Evolutionary conservation across 2,888 invertebrate genomes (phyloP).

Genomic region (Clostera curtula): DNA sequence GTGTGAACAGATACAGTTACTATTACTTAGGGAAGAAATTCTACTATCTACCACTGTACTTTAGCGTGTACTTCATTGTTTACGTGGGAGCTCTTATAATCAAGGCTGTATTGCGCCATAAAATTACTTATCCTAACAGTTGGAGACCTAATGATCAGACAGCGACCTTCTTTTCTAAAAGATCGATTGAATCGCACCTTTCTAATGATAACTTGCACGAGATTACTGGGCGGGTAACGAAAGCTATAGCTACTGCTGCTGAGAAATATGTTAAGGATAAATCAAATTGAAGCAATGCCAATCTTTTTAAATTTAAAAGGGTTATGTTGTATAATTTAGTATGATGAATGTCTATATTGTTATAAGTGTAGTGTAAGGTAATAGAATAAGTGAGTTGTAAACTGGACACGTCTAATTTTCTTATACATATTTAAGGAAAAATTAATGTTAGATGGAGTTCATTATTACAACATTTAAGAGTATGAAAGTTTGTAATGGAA

Average conservation of each 20-base stretch:
- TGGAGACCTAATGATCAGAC: slow-evolving; percentile 58
- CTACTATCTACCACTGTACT: slow-evolving; percentile 84
- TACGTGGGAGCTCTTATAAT: slow-evolving; percentile 82
- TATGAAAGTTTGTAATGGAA: not conserved
- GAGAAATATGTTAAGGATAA: slow-evolving; percentile 48
- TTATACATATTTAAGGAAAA: slow-evolving; percentile 4
- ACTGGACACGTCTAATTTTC: slow-evolving; percentile 60
- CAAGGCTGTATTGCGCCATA: slow-evolving; percentile 83
- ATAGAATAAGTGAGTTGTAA: slow-evolving; percentile 40
- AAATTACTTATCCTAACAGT: slow-evolving; percentile 78
- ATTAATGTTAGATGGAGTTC: slow-evolving; percentile 48
- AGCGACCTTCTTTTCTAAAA: slow-evolving; percentile 55
- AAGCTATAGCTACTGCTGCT: slow-evolving; percentile 55
- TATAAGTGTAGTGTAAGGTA: slow-evolving; percentile 3
- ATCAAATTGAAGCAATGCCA: too few species aligned
- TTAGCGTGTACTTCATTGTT: slow-evolving; percentile 81
- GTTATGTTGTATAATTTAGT: too few species aligned
- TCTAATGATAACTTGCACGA: slow-evolving; percentile 66
- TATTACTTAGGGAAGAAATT: slow-evolving; percentile 84
- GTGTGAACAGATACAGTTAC: slow-evolving; percentile 80
- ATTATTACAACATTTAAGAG: slow-evolving; percentile 49
- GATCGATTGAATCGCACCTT: slow-evolving; percentile 57
- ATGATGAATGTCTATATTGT: slow-evolving; percentile 4
- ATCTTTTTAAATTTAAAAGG: too few species aligned
- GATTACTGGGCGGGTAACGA: slow-evolving; percentile 60